Evolutionary conservation across 1,140 invertebrate species (phyloP), one percentile per base, ranked within the genome.

Genomic region (Bacillus rossius): DNA sequence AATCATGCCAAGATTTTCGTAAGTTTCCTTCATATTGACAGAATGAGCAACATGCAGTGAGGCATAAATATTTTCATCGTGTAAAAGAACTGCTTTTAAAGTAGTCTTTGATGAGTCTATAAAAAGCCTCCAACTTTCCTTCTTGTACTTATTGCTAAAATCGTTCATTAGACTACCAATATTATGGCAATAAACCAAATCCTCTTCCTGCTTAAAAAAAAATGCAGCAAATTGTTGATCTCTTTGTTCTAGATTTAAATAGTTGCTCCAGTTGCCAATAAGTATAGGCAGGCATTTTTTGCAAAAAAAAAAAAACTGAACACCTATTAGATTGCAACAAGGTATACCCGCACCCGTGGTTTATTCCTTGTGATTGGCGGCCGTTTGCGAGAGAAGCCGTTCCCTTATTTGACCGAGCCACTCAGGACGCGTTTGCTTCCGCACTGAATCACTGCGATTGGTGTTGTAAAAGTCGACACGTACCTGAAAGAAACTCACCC

Each of bases 131-230:
- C 13, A 49, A 14, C 25, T 13, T n/a, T 5, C 25, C 14, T 20
- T 14, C 14, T 22, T 25, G 25, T 22, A 49, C 47, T 49, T 4
- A 49, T 22, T 22, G 20, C 25, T 20, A 8, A 17, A 49, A 7
- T 34, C 10, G 13, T 49, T 17, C 20, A 13, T 22, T 22, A 14
- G n/a, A 23, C n/a, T 22, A 22, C 14, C n/a, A 25, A 19, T 23
- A 43, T 55, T 20, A 43, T 13, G 14, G 23, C 53, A 55, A 22
- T 43, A 55, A 16, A 55, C 53, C 3, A 42, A 55, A 22, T 10
- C 19, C 8, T 22, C n/a, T n/a, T n/a, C 53, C 16, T 20, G 20
- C n/a, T 43, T 14, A n/a, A n/a, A n/a, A n/a, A 13, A 19, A 52
- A 49, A 49, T 10, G 29, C 19, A 14, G 13, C 17, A 22, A 19